These are phyloP conservation scores for Portevinia maculata DNA, from an alignment of 2,888 invertebrate genomes.

Conservation along the genomic window DNA sequence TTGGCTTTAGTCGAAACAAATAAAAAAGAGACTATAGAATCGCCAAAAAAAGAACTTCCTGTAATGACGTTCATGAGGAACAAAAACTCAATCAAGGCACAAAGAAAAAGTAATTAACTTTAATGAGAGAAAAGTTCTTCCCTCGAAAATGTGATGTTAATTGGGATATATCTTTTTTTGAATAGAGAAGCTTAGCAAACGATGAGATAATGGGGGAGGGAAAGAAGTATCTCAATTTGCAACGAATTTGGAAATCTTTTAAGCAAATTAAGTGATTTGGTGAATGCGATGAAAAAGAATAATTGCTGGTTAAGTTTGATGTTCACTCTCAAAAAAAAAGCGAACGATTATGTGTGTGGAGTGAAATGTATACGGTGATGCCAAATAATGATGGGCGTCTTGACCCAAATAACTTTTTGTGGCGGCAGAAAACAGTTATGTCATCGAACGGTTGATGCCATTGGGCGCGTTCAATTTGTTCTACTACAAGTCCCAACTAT, in stretches of 20 bases:
- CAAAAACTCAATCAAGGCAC: conserved; percentile 60
- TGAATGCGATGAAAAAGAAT: conserved; percentile 29
- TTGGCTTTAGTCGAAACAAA: not conserved
- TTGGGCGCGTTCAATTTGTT: too few relatives aligned
- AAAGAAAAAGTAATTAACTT: conserved; percentile 55
- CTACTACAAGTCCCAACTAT: too few relatives aligned
- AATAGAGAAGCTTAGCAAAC: not conserved
- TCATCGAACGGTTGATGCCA: too few relatives aligned
- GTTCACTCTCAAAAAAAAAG: not conserved
- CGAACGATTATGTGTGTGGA: too few relatives aligned
- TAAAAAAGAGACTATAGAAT: not conserved
- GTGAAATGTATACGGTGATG: not conserved
- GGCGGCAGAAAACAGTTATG: too few relatives aligned
- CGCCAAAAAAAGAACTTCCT: not conserved
- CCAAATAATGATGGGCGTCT: not conserved
- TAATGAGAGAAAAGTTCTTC: conserved; percentile 33
- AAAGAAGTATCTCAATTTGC: not conserved
- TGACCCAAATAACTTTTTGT: not conserved
- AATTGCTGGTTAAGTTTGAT: conserved; percentile 19
- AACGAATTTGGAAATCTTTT: conserved; percentile 4
- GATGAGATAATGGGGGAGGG: not conserved
- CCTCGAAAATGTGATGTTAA: conserved; percentile 55
- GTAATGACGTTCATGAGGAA: conserved; percentile 20
- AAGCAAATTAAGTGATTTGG: conserved; percentile 8
- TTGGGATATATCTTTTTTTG: conserved; percentile 38